Evolutionary conservation across 2,888 invertebrate genomes (phyloP).

Genomic region (Coleophora flavipennella): DNA sequence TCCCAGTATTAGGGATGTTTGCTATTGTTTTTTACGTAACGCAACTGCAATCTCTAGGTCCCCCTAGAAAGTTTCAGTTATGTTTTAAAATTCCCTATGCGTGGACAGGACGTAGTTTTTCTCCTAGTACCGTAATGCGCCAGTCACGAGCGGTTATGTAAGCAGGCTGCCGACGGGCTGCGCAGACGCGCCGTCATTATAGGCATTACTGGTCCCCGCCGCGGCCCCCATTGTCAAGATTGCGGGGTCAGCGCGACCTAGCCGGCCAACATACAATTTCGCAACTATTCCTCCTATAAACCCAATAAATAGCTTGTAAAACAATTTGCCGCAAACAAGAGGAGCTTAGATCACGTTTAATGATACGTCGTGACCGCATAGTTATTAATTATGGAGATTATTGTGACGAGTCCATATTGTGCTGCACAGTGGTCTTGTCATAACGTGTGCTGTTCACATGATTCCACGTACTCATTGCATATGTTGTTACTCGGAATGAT

Average conservation of each 20-base stretch:
- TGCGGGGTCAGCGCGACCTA: conserved; percentile 62
- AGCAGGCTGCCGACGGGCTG: conserved; percentile 61
- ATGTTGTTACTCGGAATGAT: too few species aligned
- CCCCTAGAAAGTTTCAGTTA: too few species aligned
- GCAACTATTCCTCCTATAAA: conserved; percentile 57
- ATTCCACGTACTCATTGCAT: too few species aligned
- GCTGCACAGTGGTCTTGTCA: conserved; percentile 33
- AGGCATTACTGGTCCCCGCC: conserved; percentile 61
- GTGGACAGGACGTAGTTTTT: conserved; percentile 54
- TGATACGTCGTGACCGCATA: conserved; percentile 53
- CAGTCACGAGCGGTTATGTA: conserved; percentile 71
- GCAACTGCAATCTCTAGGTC: too few species aligned
- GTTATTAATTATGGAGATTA: conserved; percentile 63
- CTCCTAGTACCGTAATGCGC: conserved; percentile 67
- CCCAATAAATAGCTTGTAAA: conserved; percentile 64
- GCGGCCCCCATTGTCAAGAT: conserved; percentile 69
- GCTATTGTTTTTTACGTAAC: too few species aligned
- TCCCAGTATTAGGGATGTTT: too few species aligned
- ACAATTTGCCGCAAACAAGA: conserved; percentile 41
- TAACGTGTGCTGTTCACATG: conserved; percentile 11
- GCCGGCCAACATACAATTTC: conserved; percentile 61
- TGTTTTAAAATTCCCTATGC: conserved; percentile 26
- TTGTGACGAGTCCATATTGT: conserved; percentile 40
- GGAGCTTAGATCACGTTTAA: conserved; percentile 41
- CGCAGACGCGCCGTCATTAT: conserved; percentile 56